phyloP scores from a whole-genome alignment of 2,113 vertebrate species.

The Euleptes europaea region DNA sequence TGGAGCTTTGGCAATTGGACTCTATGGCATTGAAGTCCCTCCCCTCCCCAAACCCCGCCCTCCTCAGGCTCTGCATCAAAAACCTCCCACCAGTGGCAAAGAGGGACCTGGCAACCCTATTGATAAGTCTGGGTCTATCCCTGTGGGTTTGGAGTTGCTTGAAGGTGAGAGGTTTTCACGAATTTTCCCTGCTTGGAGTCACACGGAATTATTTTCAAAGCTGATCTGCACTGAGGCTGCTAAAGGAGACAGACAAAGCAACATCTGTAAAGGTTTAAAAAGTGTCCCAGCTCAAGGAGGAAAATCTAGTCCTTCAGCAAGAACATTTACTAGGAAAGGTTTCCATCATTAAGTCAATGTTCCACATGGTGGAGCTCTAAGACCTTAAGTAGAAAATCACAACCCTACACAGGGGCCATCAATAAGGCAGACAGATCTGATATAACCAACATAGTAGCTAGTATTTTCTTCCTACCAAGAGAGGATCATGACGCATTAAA shows the following conservation, averaged over 20 bases:
- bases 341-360: fast-evolving
- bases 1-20: too few relatives aligned
- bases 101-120: too few relatives aligned
- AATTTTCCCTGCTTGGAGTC: neutral
- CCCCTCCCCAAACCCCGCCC: too few relatives aligned
- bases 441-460: slow-evolving; percentile 34
- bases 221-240: neutral
- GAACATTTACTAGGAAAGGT: neutral
- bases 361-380: slow-evolving; percentile 72
- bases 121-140: too few relatives aligned
- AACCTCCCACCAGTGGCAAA: too few relatives aligned
- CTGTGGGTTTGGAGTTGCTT: neutral
- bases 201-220: neutral
- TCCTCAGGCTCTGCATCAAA: too few relatives aligned
- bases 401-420: neutral
- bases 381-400: slow-evolving; percentile 48
- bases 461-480: too few relatives aligned
- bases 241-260: neutral
- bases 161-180: neutral
- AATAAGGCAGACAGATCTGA: slow-evolving; percentile 35
- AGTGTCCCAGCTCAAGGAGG: neutral
- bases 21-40: too few relatives aligned
- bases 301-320: neutral
- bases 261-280: neutral
- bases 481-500: too few relatives aligned